Percentiles rank a stretch among this genome's conserved stretches.
phyloP scores from a whole-genome alignment of 1,140 invertebrate genomes.

The Neodiprion pinetum region DNA sequence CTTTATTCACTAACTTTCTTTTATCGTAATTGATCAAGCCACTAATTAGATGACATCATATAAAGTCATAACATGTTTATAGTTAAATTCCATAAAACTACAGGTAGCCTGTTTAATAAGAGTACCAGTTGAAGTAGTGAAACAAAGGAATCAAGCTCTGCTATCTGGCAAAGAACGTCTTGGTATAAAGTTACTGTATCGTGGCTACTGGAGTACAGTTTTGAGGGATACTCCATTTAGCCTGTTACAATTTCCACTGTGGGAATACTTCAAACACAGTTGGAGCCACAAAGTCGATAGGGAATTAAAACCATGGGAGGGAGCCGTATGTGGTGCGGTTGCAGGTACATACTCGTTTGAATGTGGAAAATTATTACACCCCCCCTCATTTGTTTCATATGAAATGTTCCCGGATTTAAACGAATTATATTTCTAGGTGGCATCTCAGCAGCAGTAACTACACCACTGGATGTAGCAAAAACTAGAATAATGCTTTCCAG shows the following conservation, averaged over 20 bases:
- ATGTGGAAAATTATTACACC: background rate
- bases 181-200: slow-evolving; percentile 67
- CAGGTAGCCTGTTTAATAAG: slow-evolving; percentile 85
- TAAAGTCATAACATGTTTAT: background rate
- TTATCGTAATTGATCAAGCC: too few relatives aligned
- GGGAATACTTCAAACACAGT: slow-evolving; percentile 83
- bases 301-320: slow-evolving; percentile 59
- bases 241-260: slow-evolving; percentile 90
- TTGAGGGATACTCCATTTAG: slow-evolving; percentile 92
- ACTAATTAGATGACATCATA: background rate
- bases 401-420: background rate
- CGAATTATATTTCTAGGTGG: slow-evolving; percentile 62
- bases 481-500: slow-evolving; percentile 91
- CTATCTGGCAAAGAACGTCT: slow-evolving; percentile 42
- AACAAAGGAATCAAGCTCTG: slow-evolving; percentile 85
- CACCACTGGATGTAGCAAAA: slow-evolving; percentile 92
- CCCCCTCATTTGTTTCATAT: background rate
- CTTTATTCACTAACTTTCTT: too few relatives aligned
- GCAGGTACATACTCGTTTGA: slow-evolving; percentile 50
- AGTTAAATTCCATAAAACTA: background rate
- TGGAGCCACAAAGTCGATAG: slow-evolving; percentile 54
- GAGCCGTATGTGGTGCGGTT: slow-evolving; percentile 66
- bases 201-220: slow-evolving; percentile 87
- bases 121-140: slow-evolving; percentile 92
- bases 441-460: slow-evolving; percentile 81